Evolutionary conservation across 2,797 vertebrate genomes (phyloP), one percentile per base, ranked within the genome.

Genomic region (Arnoldichthys spilopterus): DNA sequence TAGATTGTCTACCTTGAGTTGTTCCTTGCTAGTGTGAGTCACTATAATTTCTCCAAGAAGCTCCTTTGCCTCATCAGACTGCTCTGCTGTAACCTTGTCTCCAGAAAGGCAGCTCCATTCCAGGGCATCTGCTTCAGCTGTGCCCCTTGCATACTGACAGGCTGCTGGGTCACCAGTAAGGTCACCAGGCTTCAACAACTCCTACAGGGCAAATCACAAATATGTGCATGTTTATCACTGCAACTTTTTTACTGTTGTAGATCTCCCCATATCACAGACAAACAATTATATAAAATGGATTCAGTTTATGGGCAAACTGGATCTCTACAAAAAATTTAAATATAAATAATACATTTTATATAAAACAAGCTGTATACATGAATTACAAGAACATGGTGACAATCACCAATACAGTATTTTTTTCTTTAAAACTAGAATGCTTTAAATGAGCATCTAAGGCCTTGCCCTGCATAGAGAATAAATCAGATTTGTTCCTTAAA

Each of bases 1-100:
- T 16, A 45, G 20, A 45, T 6, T 37, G 2, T 22, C 49, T 88
- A 94, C 93, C 92, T 91, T 88, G 1, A 94, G 90, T 77, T 93
- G 93, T 53, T 94, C 90, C 87, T 90, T 92, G 77, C 90, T 88
- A 18, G 90, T 88, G 43, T 93, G 90, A 20, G 84, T 61, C 70
- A 87, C 70, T 0, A 93, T 74, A 2, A 87, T 87, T 7, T 92
- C 88, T 79, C 78, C 82, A 24, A 94, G 81, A 47, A 73, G 47
- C 0, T 85, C 82, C 0, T 81, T 72, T 54, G 82, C 72, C 62
- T 85, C 81, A 16, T 51, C 24, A 16, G 59, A 58, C 6, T 49
- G 79, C 28, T 85, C 76, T 0, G 70, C 7, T 0, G 67, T 80
- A 1, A 62, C 49, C 45, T 88, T 82, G 30, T 91, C 89, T 40